Conservation (phyloP, 2,888 invertebrate genomes). For the Lordiphosa andalusiaca region DNA sequence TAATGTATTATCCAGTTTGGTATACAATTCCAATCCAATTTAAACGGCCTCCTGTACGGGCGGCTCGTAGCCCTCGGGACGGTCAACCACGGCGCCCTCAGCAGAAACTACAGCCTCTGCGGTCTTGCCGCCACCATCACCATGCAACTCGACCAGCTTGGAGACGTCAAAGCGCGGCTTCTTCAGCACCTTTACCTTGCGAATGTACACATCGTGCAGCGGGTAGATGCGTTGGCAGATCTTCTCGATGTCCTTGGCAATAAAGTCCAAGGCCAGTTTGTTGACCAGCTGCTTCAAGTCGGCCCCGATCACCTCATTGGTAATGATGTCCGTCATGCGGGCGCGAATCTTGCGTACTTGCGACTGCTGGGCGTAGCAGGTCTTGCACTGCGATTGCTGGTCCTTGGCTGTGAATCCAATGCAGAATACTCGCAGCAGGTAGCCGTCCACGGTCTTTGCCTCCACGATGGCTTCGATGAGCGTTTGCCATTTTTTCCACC, state of each 20-base stretch:
- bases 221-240: slow-evolving; percentile 98
- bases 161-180: slow-evolving; percentile 98
- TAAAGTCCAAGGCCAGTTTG: slow-evolving; percentile 98
- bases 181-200: slow-evolving; percentile 99
- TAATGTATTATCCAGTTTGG: slow-evolving; percentile 33
- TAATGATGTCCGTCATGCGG: slow-evolving; percentile 99
- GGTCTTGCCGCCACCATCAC: slow-evolving; percentile 88
- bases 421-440: slow-evolving; percentile 96
- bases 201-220: slow-evolving; percentile 97
- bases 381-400: slow-evolving; percentile 95
- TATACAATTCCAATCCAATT: slow-evolving; percentile 68
- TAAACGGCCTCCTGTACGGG: slow-evolving; percentile 98
- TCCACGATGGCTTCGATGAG: slow-evolving; percentile 98
- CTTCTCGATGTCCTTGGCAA: slow-evolving; percentile 99
- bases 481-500: slow-evolving; percentile 99
- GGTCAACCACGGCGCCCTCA: slow-evolving; percentile 89
- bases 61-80: slow-evolving; percentile 98
- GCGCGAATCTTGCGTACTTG: slow-evolving; percentile 97
- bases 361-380: slow-evolving; percentile 98
- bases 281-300: slow-evolving; percentile 98
- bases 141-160: slow-evolving; percentile 96
- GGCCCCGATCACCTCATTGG: slow-evolving; percentile 91
- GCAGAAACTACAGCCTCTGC: slow-evolving; percentile 87
- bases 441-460: slow-evolving; percentile 99
- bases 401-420: slow-evolving; percentile 99